Evolutionary conservation across 2,797 vertebrate species (phyloP).

Genomic region (Lateolabrax maculatus): DNA sequence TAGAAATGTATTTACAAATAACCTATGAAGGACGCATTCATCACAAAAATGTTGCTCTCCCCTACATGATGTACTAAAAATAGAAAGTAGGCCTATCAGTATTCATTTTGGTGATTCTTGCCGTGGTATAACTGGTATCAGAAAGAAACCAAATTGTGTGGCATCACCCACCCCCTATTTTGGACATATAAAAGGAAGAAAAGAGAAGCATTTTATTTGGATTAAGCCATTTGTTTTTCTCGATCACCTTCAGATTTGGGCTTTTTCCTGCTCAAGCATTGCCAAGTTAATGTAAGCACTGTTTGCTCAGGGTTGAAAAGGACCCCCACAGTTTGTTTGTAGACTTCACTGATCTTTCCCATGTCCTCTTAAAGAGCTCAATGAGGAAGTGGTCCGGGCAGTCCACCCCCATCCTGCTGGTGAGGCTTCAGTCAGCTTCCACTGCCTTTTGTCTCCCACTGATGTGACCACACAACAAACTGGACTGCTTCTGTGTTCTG

Average conservation of each 20-base stretch:
- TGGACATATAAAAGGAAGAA: neutral
- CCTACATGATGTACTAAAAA: neutral
- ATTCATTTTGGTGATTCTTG: neutral
- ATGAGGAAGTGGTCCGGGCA: slow-evolving; percentile 46
- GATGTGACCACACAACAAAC: slow-evolving; percentile 31
- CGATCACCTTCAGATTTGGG: slow-evolving; percentile 21
- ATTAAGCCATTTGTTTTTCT: slow-evolving; percentile 28
- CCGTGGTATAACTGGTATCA: no score
- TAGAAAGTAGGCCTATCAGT: neutral
- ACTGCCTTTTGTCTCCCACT: slow-evolving; percentile 42
- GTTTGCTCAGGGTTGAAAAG: slow-evolving; percentile 66
- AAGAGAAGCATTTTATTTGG: neutral
- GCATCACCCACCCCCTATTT: neutral
- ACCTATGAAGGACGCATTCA: no score
- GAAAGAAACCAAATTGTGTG: neutral
- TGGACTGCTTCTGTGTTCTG: slow-evolving; percentile 36
- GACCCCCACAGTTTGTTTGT: slow-evolving; percentile 59
- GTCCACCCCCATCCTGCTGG: slow-evolving; percentile 12
- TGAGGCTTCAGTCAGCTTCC: slow-evolving; percentile 46
- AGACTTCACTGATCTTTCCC: slow-evolving; percentile 61
- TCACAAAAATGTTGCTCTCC: no score
- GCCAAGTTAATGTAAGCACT: slow-evolving; percentile 62
- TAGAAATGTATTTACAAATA: no score
- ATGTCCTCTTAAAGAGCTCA: slow-evolving; percentile 64
- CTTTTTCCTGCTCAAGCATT: slow-evolving; percentile 10